Base-by-base conservation (phyloP, 2,113 vertebrate genomes). In the Etia nguti region DNA sequence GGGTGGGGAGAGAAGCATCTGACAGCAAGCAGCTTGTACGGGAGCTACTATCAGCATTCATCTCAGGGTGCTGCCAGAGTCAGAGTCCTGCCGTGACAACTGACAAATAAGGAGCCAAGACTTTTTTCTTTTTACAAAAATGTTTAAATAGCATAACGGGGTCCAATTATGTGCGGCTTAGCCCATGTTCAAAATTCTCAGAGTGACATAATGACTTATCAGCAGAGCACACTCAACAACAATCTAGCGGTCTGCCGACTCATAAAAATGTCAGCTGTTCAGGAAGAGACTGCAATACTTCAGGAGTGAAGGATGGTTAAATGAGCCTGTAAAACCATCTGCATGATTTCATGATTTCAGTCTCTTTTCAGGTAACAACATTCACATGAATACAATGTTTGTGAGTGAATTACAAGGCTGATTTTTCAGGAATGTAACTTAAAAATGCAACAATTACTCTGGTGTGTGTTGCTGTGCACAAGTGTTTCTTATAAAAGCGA, bases 1-100 rank as follows among this genome's bases (percentile, higher is more conserved):
- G 92, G 93, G 88, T 86, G 92, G 82, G 83, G 85, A 90, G 85
- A 84, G 93, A 94, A 94, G 92, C 94, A 93, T 95, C 92, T 92
- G 92, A 95, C 89, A 90, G 82, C 79, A 50, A 83, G 56, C 82
- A 62, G 75, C 89, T 95, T 92, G 88, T 79, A 48, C n/a, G 88
- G 90, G 89, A 94, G 85, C 85, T 77, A 46, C 86, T 88, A 91
- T 90, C 86, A 81, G 70, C 89, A 87, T 80, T 91, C 92, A 90
- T 93, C 43, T 85, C 13, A 75, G 83, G 79, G 59, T 15, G 60
- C 60, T 65, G 60, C 20, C 60, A 38, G 2, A 65, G 18, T 48
- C 43, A 52, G 41, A 79, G 73, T 85, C 79, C 87, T 80, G 87
- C 80, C 65, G 77, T 36, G 83, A 83, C 81, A 84, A 87, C 91